Percentiles rank a stretch among this genome's conserved stretches.
phyloP scores from a whole-genome alignment of 1,140 invertebrate species.

The Drosophila ironensis region DNA sequence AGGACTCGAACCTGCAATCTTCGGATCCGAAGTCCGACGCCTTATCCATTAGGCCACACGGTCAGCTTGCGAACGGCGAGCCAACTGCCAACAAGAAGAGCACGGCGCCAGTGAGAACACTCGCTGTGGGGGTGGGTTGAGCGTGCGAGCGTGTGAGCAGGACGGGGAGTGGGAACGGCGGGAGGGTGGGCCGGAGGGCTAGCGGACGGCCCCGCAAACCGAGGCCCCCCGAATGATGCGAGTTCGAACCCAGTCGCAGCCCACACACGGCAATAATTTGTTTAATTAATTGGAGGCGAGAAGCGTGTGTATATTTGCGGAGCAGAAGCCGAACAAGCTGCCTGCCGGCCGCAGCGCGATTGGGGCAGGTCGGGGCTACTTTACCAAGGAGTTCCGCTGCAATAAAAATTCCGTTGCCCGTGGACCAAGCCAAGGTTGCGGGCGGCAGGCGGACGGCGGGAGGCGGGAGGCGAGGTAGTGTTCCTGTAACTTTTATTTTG shows the following conservation, averaged over 20 bases:
- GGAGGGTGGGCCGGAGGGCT: no score
- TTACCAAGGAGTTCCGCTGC: conserved; percentile 50
- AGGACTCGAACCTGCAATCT: conserved; percentile 73
- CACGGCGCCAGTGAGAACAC: conserved; percentile 11
- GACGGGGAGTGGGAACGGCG: no score
- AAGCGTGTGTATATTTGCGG: background rate
- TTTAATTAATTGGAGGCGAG: no score
- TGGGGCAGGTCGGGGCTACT: conserved; percentile 68
- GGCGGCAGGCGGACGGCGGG: no score
- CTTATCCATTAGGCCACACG: conserved; percentile 72
- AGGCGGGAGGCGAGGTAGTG: no score
- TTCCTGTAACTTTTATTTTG: no score
- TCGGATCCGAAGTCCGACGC: conserved; percentile 74
- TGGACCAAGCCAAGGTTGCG: conserved; percentile 13
- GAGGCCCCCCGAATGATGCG: no score
- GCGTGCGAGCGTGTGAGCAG: no score
- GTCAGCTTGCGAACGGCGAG: conserved; percentile 7
- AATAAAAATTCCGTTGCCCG: conserved; percentile 44
- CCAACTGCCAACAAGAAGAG: conserved; percentile 6
- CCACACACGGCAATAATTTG: no score
- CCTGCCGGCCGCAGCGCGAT: conserved; percentile 50
- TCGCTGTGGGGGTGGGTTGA: background rate
- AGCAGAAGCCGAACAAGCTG: conserved; percentile 1
- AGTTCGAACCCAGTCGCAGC: no score
- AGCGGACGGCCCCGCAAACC: no score